Base-by-base conservation (phyloP, 2,888 invertebrate genomes). In the Beris morrisii region DNA sequence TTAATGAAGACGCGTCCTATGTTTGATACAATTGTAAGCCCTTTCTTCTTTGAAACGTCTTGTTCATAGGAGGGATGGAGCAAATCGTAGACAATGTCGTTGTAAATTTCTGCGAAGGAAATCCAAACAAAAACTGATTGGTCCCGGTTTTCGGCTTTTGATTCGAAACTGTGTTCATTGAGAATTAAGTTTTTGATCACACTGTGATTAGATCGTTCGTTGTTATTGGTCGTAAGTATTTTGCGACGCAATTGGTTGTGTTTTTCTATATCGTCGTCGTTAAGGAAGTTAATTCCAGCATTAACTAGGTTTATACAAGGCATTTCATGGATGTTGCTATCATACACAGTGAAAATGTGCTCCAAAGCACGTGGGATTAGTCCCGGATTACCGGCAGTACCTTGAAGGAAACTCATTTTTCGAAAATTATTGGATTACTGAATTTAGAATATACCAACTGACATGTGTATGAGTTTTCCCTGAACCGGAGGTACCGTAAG, bases 91-190 rank as follows among this genome's bases (percentile, higher is more conserved):
- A 95, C 86, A 2, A 85, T 84, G 75, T 96, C 96, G 77, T 96
- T 96, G 78, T 96, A 95, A 52, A 97, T 90, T 79, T 96, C 95
- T 0, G 88, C 88, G 80, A 92, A 94, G 0, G 94, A 93, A 15
- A 96, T 85, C 94, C 95, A 92, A 0, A 91, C 82, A 30, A 82
- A 80, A 15, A 83, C 77, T 13, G 79, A 75, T 0, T 77, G 75
- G 30, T 79, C 76, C 22, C 22, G 22, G 32, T 79, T 76, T 0
- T 72, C 70, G 3, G 67, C 7, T 2, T 70, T 48, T 0, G 73
- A 68, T 30, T 69, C 69, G 32, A 79, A 79, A 4, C 67, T 56
- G 64, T 80, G 78, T 22, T 79, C 75, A 0, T 63, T 67, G 0
- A 66, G 44, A 31, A 78, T 75, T 0, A 70, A 73, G 53, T 76